Evolutionary conservation across 2,888 invertebrate species (phyloP).

Genomic region (Drosophila ochracea): DNA sequence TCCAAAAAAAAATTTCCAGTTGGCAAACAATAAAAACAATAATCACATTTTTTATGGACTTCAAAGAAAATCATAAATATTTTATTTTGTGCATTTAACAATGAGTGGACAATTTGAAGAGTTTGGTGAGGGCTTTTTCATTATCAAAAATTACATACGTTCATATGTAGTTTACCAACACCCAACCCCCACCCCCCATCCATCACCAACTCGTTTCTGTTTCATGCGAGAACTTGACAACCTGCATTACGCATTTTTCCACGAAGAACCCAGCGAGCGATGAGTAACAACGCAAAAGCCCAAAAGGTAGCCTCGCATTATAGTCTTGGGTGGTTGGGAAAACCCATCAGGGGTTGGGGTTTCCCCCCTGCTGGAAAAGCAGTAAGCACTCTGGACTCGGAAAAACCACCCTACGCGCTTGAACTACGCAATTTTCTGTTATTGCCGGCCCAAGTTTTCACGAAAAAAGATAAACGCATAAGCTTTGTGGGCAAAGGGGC

Average conservation of each 20-base stretch:
- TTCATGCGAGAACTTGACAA: constrained; percentile 14
- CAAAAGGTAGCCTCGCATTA: constrained; percentile 27
- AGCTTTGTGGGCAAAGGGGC: constrained; percentile 36
- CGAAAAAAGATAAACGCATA: constrained; percentile 34
- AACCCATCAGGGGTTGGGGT: constrained; percentile 48
- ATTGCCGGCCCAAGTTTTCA: constrained; percentile 60
- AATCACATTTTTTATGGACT: neutral
- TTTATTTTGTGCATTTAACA: constrained; percentile 15
- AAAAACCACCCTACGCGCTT: constrained; percentile 53
- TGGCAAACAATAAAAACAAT: neutral
- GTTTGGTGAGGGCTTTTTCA: constrained; percentile 2
- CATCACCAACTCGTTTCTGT: neutral
- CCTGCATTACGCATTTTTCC: constrained; percentile 58
- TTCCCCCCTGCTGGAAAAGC: neutral
- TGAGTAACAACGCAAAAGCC: constrained; percentile 56
- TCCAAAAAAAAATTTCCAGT: neutral
- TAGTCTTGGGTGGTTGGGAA: constrained; percentile 49
- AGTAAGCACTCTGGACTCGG: neutral
- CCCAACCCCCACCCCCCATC: neutral
- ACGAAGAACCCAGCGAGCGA: constrained; percentile 5
- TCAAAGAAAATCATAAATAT: neutral
- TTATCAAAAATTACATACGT: neutral
- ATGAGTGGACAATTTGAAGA: constrained; percentile 13
- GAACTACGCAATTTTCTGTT: constrained; percentile 72
- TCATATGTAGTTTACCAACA: constrained; percentile 10